Evolutionary conservation across 2,797 vertebrate genomes (phyloP), one percentile per base, ranked within the genome.

Genomic region (Sebastolobus alascanus): DNA sequence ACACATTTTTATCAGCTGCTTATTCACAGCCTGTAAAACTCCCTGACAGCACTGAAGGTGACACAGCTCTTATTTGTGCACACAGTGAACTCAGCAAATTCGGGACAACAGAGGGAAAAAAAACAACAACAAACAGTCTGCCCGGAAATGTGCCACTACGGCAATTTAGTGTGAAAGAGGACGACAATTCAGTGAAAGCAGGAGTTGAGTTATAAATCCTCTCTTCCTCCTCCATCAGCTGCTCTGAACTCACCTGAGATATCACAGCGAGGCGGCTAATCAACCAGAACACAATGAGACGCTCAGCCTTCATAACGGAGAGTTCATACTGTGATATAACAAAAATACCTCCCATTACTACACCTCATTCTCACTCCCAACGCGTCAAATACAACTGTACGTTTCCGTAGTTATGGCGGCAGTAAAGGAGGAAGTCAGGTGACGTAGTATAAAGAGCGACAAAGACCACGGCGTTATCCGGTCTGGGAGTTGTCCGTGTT

Each of bases 41-140:
- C 16, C 29, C 78, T 68, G 80, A 75, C 83, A 31, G 55, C 74
- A 40, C 64, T 73, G 85, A 82, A 82, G 85, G 85, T 84, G 88
- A 84, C 80, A 68, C 61, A 1, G 38, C 78, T 64, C 54, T 78
- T 77, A 69, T 79, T 80, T 80, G 67, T 66, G 68, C 75, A 73
- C 68, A 37, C 31, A 13, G 64, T 70, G 16, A 59, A 76, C 77
- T 83, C 86, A 76, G 81, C 81, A 70, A 29, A 64, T 77, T 80
- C 22, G 5, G 13, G 18, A 84, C 75, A 80, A 68, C 61, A 75
- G 33, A 72, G 65, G 4, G 27, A 78, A 55, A 68, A 66, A 66
- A 11, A 20, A 61, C 4, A 9, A 37, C 33, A 72, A 73, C 38
- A 61, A 71, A 52, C 74, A 3, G 22, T 63, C 14, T 8, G 43